Conservation (phyloP, 2,113 vertebrate genomes). For the Parotia lawesii region DNA sequence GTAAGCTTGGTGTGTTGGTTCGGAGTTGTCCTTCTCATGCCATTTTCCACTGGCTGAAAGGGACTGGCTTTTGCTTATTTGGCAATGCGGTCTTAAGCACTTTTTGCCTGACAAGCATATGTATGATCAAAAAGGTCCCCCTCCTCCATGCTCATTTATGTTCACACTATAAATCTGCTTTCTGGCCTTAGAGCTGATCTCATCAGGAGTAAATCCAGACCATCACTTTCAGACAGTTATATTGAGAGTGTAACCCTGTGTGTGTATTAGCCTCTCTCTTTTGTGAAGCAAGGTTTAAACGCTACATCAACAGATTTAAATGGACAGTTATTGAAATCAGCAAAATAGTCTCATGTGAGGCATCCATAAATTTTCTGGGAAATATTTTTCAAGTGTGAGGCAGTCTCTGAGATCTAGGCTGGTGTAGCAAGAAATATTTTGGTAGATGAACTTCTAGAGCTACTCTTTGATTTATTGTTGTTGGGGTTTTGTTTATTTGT, state of each 20-base stretch:
- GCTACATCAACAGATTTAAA: slow-evolving; percentile 71
- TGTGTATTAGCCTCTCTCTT: slow-evolving; percentile 65
- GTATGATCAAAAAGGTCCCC: slow-evolving; percentile 68
- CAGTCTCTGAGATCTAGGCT: slow-evolving; percentile 5
- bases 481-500: background rate
- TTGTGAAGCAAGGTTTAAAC: slow-evolving; percentile 64
- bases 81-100: slow-evolving; percentile 59
- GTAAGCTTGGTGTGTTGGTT: background rate
- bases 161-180: slow-evolving; percentile 72
- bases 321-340: slow-evolving; percentile 70
- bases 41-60: slow-evolving; percentile 20
- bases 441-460: background rate
- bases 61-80: slow-evolving; percentile 51
- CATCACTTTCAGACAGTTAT: slow-evolving; percentile 70
- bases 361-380: slow-evolving; percentile 56
- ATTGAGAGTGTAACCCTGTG: slow-evolving; percentile 67
- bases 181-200: slow-evolving; percentile 69
- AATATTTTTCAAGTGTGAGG: slow-evolving; percentile 47
- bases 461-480: background rate
- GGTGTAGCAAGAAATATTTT: background rate
- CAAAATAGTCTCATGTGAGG: slow-evolving; percentile 58
- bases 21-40: slow-evolving; percentile 18
- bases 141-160: slow-evolving; percentile 58
- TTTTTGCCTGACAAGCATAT: slow-evolving; percentile 73
- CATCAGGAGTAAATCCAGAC: slow-evolving; percentile 72